Percentiles rank a stretch among this genome's conserved stretches.
These are phyloP conservation scores for Scaptomyza reducta DNA, from an alignment of 2,888 invertebrate genomes.

Conservation along the genomic window DNA sequence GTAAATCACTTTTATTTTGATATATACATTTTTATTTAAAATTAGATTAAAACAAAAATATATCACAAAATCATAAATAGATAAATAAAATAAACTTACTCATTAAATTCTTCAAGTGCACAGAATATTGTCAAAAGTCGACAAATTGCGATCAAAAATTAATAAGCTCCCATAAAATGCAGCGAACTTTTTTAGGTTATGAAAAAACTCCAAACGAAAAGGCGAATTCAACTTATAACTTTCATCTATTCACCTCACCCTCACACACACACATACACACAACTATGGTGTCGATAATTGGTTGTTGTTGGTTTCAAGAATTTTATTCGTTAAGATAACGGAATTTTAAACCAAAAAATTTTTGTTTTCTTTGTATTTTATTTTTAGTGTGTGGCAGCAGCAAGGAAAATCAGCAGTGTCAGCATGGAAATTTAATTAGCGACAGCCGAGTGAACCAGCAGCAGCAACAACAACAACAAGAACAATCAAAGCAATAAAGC, in stretches of 20 bases:
- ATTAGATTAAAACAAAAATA: no score
- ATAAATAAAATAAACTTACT: background rate
- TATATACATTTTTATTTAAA: no score
- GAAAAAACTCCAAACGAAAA: no score
- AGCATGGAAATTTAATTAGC: constrained; percentile 77
- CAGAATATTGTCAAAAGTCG: background rate
- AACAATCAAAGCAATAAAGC: constrained; percentile 20
- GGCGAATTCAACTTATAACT: background rate
- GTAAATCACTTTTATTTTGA: no score
- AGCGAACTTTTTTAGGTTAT: background rate
- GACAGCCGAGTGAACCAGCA: constrained; percentile 53
- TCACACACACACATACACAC: background rate
- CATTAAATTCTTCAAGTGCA: background rate
- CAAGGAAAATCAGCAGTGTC: constrained; percentile 57
- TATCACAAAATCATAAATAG: background rate
- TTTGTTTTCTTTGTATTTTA: constrained; percentile 57
- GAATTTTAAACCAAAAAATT: constrained; percentile 48
- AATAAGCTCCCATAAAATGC: background rate
- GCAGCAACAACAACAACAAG: constrained; percentile 21
- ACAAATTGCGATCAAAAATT: background rate
- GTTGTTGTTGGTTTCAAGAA: constrained; percentile 8
- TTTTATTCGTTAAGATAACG: constrained; percentile 33
- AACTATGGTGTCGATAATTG: constrained; percentile 10
- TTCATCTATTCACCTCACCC: background rate
- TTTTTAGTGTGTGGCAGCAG: constrained; percentile 63